These are phyloP conservation scores for Cylloceria caligata DNA, from an alignment of 2,888 invertebrate species.

Conservation along the genomic window DNA sequence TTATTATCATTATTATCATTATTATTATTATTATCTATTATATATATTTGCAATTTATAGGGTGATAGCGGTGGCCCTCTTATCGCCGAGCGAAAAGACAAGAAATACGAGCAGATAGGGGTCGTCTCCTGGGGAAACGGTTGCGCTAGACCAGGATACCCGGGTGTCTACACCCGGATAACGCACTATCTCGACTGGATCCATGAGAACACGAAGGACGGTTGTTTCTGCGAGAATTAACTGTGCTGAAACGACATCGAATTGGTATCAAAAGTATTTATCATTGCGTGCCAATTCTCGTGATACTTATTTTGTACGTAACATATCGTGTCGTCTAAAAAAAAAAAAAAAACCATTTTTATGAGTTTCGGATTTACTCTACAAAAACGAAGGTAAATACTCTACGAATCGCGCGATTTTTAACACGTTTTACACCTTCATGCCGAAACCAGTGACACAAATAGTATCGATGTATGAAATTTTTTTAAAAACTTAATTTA, in stretches of 20 bases:
- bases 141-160: slow-evolving; percentile 93
- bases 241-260: slow-evolving; percentile 34
- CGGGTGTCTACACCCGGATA: slow-evolving; percentile 94
- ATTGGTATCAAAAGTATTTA: slow-evolving; percentile 21
- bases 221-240: slow-evolving; percentile 91
- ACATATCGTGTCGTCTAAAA: neutral
- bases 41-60: slow-evolving; percentile 84
- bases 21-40: neutral
- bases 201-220: slow-evolving; percentile 90
- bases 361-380: neutral
- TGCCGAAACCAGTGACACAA: slow-evolving; percentile 22
- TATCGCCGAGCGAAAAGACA: slow-evolving; percentile 89
- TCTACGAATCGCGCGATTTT: neutral
- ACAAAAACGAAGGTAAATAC: neutral
- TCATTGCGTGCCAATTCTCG: slow-evolving; percentile 56
- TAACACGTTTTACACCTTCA: neutral
- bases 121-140: slow-evolving; percentile 96
- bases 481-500: slow-evolving; percentile 45
- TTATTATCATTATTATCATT: neutral
- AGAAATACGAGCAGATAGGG: slow-evolving; percentile 93
- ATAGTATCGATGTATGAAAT: slow-evolving; percentile 8
- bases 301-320: slow-evolving; percentile 45
- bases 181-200: slow-evolving; percentile 95
- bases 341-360: neutral
- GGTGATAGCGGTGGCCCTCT: slow-evolving; percentile 94